Evolutionary conservation across 2,888 invertebrate species (phyloP).

Genomic region (Pseudococcus viburni): DNA sequence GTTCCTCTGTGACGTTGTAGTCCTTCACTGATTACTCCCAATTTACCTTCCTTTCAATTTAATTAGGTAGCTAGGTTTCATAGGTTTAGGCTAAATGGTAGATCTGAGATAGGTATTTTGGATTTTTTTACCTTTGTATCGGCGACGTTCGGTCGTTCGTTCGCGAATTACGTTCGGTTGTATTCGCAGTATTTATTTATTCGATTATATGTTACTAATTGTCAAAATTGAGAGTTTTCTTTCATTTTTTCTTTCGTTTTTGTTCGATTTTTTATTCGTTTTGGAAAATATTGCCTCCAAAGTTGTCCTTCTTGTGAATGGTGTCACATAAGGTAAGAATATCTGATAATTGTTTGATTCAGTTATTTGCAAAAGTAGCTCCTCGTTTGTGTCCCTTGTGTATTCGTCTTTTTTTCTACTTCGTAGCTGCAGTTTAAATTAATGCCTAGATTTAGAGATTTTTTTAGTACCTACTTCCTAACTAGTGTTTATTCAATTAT

Average conservation of each 20-base stretch:
- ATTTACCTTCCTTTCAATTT: background rate
- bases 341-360: background rate
- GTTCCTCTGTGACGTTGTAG: too few relatives aligned
- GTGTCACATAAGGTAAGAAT: background rate
- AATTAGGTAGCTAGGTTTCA: conserved; percentile 65
- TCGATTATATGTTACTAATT: background rate
- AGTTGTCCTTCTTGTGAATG: background rate
- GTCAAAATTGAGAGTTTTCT: background rate
- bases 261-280: background rate
- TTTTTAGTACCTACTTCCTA: background rate
- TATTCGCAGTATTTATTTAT: conserved; percentile 7
- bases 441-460: too few relatives aligned
- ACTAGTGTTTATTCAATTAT: background rate
- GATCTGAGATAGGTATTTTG: conserved; percentile 69
- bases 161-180: background rate
- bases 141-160: background rate
- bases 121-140: conserved; percentile 67
- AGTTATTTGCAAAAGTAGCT: background rate
- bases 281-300: background rate
- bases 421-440: background rate
- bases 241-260: background rate
- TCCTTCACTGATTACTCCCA: background rate
- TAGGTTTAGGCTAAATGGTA: conserved; percentile 61
- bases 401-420: background rate
- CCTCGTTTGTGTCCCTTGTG: background rate